phyloP scores from a whole-genome alignment of 2,888 invertebrate genomes.

The Brachylomia viminalis region DNA sequence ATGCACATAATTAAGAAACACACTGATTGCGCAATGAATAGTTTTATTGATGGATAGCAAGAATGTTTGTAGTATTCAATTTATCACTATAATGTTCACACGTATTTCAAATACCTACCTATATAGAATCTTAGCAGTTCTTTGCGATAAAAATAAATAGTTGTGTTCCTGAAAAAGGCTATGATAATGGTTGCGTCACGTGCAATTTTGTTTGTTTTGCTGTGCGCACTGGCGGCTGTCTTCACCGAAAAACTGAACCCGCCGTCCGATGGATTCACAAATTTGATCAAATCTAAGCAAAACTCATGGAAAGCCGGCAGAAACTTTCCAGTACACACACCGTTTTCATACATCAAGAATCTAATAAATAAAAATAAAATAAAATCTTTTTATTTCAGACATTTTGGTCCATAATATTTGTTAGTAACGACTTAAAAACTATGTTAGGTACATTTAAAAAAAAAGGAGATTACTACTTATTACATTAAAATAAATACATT shows the following conservation, averaged over 20 bases:
- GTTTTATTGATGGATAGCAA: background rate
- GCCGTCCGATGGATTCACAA: conserved; percentile 21
- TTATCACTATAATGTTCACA: conserved; percentile 9
- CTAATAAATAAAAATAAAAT: too few species aligned
- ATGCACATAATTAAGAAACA: background rate
- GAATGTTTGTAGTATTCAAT: background rate
- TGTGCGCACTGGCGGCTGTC: background rate
- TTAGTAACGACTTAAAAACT: too few species aligned
- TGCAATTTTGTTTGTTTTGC: background rate
- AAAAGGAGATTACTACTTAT: too few species aligned
- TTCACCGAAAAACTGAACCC: background rate
- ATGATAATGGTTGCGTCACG: background rate
- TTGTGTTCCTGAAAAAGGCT: background rate
- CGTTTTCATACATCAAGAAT: conserved; percentile 6
- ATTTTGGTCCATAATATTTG: too few species aligned
- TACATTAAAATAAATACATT: too few species aligned
- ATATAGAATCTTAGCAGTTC: background rate
- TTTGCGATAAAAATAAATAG: background rate
- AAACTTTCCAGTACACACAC: conserved; percentile 13
- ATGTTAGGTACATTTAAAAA: too few species aligned
- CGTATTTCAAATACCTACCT: background rate
- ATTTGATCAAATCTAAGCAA: conserved; percentile 20
- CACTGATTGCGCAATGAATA: background rate
- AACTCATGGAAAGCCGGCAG: conserved; percentile 23
- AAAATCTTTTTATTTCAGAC: too few species aligned